A percentile compares a stretch with the other conserved stretches of the same genome.
Conservation (phyloP, 1,140 invertebrate species). For the Bombus waltoni region DNA sequence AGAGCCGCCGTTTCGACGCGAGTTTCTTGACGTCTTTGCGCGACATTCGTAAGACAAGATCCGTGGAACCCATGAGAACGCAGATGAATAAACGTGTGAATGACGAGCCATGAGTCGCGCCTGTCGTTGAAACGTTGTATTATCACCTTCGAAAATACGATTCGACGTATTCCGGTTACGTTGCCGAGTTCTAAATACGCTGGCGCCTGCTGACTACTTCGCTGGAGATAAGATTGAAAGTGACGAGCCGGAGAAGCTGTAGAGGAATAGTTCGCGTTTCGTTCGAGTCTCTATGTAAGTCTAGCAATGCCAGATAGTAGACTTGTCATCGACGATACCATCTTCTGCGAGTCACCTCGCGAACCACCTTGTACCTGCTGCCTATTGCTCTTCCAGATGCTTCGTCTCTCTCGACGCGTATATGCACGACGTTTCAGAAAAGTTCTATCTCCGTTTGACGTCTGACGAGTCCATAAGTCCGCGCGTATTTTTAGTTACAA, state of each 20-base stretch:
- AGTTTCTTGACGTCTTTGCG: neutral
- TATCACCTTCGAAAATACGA: slow-evolving; percentile 15
- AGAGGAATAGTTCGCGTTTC: neutral
- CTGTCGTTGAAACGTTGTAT: neutral
- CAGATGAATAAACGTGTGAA: neutral
- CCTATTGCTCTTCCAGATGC: neutral
- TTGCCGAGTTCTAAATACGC: neutral
- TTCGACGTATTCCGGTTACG: neutral
- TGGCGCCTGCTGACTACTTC: neutral
- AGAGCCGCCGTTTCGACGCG: neutral
- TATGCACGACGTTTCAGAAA: neutral
- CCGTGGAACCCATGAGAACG: neutral
- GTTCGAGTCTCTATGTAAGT: neutral
- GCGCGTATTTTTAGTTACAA: neutral
- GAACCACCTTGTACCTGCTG: neutral
- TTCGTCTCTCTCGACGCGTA: neutral
- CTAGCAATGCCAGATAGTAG: neutral
- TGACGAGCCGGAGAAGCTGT: neutral
- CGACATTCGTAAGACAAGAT: neutral
- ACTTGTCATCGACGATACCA: neutral
- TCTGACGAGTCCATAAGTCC: neutral
- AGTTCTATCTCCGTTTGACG: neutral
- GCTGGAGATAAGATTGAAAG: neutral
- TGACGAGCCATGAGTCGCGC: neutral
- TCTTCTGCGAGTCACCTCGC: neutral